A percentile compares a stretch with the other conserved stretches of the same genome.
These are phyloP conservation scores for Aethes cnicana DNA, from an alignment of 2,888 invertebrate genomes.

Conservation along the genomic window DNA sequence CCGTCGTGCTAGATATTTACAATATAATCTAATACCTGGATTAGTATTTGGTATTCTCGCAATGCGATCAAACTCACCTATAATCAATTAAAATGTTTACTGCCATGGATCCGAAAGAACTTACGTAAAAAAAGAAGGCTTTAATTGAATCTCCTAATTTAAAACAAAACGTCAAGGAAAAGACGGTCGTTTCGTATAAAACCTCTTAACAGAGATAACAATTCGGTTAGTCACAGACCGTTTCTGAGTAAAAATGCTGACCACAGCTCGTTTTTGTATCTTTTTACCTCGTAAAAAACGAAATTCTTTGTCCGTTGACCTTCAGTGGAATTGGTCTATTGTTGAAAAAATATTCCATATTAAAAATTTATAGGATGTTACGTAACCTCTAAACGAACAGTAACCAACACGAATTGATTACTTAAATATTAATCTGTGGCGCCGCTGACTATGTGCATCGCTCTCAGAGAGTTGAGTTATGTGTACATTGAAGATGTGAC, in stretches of 20 bases:
- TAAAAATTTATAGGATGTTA: slow-evolving; percentile 34
- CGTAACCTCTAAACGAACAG: slow-evolving; percentile 43
- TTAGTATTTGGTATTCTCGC: no score
- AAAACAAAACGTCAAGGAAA: slow-evolving; percentile 2
- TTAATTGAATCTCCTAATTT: slow-evolving; percentile 7
- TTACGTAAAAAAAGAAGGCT: no score
- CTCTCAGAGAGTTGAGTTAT: neutral
- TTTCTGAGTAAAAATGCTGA: slow-evolving; percentile 17
- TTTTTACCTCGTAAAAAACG: slow-evolving; percentile 36
- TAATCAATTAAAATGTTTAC: no score
- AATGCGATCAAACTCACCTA: no score
- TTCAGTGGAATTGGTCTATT: slow-evolving; percentile 40
- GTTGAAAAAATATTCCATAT: slow-evolving; percentile 36
- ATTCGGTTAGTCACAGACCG: slow-evolving; percentile 27
- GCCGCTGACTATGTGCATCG: slow-evolving; percentile 29
- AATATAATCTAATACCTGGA: no score
- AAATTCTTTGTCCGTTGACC: slow-evolving; percentile 39
- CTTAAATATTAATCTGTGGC: slow-evolving; percentile 41
- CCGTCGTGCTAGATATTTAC: no score
- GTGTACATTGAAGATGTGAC: no score
- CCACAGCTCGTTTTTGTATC: slow-evolving; percentile 22
- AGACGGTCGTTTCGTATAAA: slow-evolving; percentile 15
- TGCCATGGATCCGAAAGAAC: no score
- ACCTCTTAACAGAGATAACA: slow-evolving; percentile 19
- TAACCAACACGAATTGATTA: slow-evolving; percentile 58